These are phyloP conservation scores for Pelecanus crispus DNA, from an alignment of 2,113 vertebrate species.

Conservation along the genomic window DNA sequence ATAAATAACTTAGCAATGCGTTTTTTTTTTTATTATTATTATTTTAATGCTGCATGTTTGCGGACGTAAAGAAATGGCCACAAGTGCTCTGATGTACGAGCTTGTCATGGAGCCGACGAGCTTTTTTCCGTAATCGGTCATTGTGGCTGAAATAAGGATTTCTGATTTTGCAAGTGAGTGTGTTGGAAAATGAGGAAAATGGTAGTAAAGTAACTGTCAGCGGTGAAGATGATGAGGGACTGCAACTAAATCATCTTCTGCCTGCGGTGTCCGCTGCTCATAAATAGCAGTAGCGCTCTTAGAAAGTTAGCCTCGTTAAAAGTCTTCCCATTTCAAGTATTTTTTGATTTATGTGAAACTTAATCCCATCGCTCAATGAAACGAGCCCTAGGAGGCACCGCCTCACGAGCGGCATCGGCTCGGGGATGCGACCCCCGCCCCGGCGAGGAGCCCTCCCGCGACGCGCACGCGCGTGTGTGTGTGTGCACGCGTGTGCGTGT, in stretches of 20 bases:
- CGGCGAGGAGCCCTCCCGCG: neutral
- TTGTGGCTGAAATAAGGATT: neutral
- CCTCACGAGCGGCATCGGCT: fast-evolving
- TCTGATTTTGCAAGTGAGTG: neutral
- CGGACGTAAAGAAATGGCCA: neutral
- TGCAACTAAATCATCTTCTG: neutral
- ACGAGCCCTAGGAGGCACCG: neutral
- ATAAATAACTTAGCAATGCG: neutral
- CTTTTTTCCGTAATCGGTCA: neutral
- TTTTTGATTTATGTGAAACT: neutral
- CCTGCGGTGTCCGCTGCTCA: neutral
- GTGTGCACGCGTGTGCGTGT: fast-evolving
- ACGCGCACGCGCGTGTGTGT: neutral
- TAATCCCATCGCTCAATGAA: neutral
- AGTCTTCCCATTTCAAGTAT: neutral
- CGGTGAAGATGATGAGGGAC: neutral
- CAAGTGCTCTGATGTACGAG: neutral
- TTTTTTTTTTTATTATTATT: no score
- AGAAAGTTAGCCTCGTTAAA: neutral
- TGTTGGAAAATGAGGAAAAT: neutral
- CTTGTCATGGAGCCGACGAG: neutral
- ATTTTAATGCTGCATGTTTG: neutral
- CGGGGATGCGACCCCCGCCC: neutral
- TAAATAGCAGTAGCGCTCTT: neutral
- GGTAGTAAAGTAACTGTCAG: neutral